Percentiles rank a stretch among this genome's conserved stretches.
These are phyloP conservation scores for Lampris megalopsis DNA, from an alignment of 2,113 vertebrate species.

Conservation along the genomic window DNA sequence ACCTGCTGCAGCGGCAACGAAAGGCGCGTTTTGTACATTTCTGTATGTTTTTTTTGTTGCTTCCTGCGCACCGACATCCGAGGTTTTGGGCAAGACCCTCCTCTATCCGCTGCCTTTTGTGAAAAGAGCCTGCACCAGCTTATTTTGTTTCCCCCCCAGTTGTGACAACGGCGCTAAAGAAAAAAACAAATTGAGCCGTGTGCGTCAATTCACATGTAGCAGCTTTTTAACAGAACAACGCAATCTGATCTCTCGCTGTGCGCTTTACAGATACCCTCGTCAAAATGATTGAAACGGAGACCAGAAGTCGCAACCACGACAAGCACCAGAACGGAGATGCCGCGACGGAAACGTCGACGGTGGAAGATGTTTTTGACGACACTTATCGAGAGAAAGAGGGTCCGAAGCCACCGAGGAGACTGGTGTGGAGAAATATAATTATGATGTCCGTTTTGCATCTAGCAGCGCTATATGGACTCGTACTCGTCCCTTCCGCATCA, in stretches of 20 bases:
- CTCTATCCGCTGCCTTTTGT: too few relatives aligned
- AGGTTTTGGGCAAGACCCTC: too few relatives aligned
- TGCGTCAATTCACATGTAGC: neutral
- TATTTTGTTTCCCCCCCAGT: too few relatives aligned
- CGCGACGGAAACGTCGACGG: slow-evolving; percentile 62
- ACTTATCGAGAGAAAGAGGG: slow-evolving; percentile 86
- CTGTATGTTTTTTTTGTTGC: too few relatives aligned
- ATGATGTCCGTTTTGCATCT: slow-evolving; percentile 88
- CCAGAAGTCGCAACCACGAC: slow-evolving; percentile 21
- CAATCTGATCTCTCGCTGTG: neutral
- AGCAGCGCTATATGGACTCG: slow-evolving; percentile 82
- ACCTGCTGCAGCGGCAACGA: too few relatives aligned
- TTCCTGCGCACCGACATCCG: slow-evolving; percentile 32
- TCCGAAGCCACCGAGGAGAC: slow-evolving; percentile 75
- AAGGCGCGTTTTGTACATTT: too few relatives aligned
- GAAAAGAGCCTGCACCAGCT: neutral
- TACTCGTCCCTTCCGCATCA: slow-evolving; percentile 81
- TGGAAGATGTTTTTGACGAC: slow-evolving; percentile 88
- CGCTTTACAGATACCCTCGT: slow-evolving; percentile 12
- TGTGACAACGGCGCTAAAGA: too few relatives aligned
- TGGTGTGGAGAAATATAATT: slow-evolving; percentile 95
- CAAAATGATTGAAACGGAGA: slow-evolving; percentile 71
- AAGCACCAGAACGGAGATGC: slow-evolving; percentile 54
- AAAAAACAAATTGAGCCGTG: neutral
- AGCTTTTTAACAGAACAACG: slow-evolving; percentile 37